Base-by-base conservation (phyloP, 2,113 vertebrate species). In the Mus spicilegus region DNA sequence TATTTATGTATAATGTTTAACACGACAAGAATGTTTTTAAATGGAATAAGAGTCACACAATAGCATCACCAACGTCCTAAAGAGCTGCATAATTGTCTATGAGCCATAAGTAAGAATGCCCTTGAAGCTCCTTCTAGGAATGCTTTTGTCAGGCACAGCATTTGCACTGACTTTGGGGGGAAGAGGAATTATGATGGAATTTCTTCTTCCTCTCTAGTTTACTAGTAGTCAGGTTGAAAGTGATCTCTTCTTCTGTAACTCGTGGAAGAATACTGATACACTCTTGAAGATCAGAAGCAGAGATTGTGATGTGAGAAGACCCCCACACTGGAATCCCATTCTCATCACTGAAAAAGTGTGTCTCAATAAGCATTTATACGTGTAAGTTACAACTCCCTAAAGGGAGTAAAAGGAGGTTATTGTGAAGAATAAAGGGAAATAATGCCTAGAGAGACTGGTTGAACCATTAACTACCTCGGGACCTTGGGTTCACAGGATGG, bases 31-130 rank as follows among this genome's bases (percentile, higher is more conserved):
- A 70, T 12, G 11, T n/a, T 39, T 56, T 81, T 6, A 26, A 67
- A 70, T 8, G 5, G n/a, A 17, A 13, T 42, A 58, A 30, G 19
- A 39, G 58, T 12, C 69, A 0, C 67, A 49, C 8, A 2, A 3
- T 69, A 33, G 33, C 17, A 30, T 75, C 33, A 51, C 42, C 49
- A 13, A 22, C 30, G 4, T 39, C 12, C 26, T 36, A 28, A 42
- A 42, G 56, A 17, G 22, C 13, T n/a, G 14, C 1, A 26, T 0
- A 5, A 11, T 54, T 10, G 1, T 8, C 3, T 63, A 5, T 24
- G 36, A 11, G 26, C 20, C 20, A 26, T 56, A 28, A 73, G 36
- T 13, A 88, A 36, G 33, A 54, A 39, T 73, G 49, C 1, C 30
- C 22, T 70, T 73, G 36, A n/a, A 14, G 36, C 24, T 56, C 33